These are phyloP conservation scores for Pantherophis vulpinus DNA, from an alignment of 2,797 vertebrate species.

Conservation along the genomic window DNA sequence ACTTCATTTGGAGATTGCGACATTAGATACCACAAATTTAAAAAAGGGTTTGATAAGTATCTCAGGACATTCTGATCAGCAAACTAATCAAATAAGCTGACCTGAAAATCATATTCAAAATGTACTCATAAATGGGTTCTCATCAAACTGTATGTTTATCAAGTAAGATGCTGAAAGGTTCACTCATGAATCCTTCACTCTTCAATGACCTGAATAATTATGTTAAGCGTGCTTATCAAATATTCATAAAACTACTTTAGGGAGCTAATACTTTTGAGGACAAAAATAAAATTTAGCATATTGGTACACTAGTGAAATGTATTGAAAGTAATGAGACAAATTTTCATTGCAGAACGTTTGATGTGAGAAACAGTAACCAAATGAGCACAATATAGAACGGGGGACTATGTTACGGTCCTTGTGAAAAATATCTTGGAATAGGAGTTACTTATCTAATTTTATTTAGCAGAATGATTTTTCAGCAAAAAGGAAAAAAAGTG, in stretches of 20 bases:
- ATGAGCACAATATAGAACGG: neutral
- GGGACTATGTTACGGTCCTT: neutral
- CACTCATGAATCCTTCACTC: neutral
- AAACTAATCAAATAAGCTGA: neutral
- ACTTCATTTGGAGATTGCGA: neutral
- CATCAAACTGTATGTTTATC: neutral
- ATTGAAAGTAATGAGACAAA: neutral
- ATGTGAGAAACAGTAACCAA: neutral
- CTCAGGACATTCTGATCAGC: neutral
- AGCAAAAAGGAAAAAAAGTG: neutral
- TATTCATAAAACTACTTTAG: neutral
- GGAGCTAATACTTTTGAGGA: neutral
- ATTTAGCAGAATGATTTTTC: neutral
- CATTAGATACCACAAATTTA: neutral
- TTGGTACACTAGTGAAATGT: neutral
- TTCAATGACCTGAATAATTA: neutral
- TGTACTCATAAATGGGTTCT: neutral
- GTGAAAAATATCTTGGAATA: neutral
- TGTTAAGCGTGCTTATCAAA: neutral
- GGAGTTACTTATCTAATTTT: neutral
- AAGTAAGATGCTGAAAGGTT: neutral
- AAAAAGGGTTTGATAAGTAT: neutral
- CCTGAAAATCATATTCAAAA: neutral
- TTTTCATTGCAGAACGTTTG: neutral
- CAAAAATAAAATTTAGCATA: neutral